Percentiles rank a stretch among this genome's conserved stretches.
These are phyloP conservation scores for Oreochromis aureus DNA, from an alignment of 2,113 vertebrate species.

Conservation along the genomic window DNA sequence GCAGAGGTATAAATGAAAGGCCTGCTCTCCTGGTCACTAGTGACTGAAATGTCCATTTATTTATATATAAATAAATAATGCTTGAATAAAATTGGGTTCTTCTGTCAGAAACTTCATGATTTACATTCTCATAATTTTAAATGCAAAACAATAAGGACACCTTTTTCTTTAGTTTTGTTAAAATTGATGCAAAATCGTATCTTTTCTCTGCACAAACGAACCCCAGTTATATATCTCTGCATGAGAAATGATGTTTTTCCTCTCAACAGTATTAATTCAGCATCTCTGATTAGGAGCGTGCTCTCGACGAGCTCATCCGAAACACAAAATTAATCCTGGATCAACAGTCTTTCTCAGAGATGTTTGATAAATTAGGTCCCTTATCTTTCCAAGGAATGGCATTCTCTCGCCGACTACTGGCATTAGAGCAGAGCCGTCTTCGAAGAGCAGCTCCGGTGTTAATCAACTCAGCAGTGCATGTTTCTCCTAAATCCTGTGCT, in stretches of 20 bases:
- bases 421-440: background rate
- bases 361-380: slow-evolving; percentile 1
- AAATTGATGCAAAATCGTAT: background rate
- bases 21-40: background rate
- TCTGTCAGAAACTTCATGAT: background rate
- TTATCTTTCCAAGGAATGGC: background rate
- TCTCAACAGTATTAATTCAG: background rate
- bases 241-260: background rate
- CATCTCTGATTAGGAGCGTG: background rate
- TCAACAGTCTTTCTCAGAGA: background rate
- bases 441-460: background rate
- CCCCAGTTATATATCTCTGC: background rate
- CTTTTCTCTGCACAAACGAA: background rate
- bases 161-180: background rate
- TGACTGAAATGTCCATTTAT: background rate
- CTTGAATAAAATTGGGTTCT: rapidly evolving
- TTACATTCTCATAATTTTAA: background rate
- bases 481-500: background rate
- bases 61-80: background rate
- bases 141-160: background rate
- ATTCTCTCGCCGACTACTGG: background rate
- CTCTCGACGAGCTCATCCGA: background rate
- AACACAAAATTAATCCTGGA: slow-evolving; percentile 13
- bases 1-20: background rate
- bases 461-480: background rate